A percentile compares a stretch with the other conserved stretches of the same genome.
These are phyloP conservation scores for Oligia strigilis DNA, from an alignment of 2,888 invertebrate species.

Conservation along the genomic window DNA sequence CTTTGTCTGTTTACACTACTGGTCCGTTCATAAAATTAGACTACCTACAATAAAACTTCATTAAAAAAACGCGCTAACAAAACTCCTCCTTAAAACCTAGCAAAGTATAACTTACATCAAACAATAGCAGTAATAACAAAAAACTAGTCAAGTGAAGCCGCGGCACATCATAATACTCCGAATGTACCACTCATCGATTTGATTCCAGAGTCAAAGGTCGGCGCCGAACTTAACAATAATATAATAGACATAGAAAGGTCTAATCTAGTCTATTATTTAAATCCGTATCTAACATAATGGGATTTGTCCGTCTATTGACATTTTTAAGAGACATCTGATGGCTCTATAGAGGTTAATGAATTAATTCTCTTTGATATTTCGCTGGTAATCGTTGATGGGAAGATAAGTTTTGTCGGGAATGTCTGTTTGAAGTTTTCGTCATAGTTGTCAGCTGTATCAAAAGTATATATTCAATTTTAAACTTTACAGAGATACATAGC, in stretches of 20 bases:
- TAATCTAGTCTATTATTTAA: slow-evolving; percentile 83
- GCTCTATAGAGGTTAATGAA: slow-evolving; percentile 69
- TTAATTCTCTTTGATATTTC: slow-evolving; percentile 65
- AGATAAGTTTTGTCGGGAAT: slow-evolving; percentile 49
- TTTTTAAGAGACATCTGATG: slow-evolving; percentile 72
- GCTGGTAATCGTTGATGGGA: slow-evolving; percentile 61
- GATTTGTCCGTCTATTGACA: slow-evolving; percentile 68
- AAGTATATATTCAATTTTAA: slow-evolving; percentile 5
- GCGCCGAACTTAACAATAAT: slow-evolving; percentile 64
- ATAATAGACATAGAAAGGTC: slow-evolving; percentile 78
- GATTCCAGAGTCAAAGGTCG: slow-evolving; percentile 79
- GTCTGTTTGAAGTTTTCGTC: slow-evolving; percentile 30
- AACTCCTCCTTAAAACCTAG: slow-evolving; percentile 72
- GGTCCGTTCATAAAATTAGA: not conserved
- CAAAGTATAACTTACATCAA: slow-evolving; percentile 83
- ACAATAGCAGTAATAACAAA: slow-evolving; percentile 87
- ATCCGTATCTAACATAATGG: slow-evolving; percentile 77
- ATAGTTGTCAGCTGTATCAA: slow-evolving; percentile 42
- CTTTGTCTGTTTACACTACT: not conserved
- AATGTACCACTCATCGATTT: slow-evolving; percentile 83
- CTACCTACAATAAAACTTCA: not conserved
- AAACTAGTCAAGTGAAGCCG: slow-evolving; percentile 81
- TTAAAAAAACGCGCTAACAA: slow-evolving; percentile 56
- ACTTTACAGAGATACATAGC: not conserved
- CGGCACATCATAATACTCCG: slow-evolving; percentile 79